phyloP scores from a whole-genome alignment of 2,797 vertebrate species.

The Mus spretus region DNA sequence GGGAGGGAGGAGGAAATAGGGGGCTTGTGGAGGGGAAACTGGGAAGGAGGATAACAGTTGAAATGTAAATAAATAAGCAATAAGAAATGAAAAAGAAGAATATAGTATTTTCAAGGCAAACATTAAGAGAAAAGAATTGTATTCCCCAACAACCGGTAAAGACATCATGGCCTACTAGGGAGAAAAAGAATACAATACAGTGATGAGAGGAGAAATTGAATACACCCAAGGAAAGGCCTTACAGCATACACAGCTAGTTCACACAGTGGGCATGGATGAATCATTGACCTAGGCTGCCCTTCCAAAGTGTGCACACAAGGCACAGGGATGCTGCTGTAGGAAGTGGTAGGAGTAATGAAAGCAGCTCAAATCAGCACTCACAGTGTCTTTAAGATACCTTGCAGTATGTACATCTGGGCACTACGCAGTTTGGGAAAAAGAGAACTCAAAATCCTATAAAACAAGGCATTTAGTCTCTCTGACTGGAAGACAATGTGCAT shows the following conservation, averaged over 20 bases:
- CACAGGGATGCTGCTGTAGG: not conserved
- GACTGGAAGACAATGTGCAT: not conserved
- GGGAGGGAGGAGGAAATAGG: no score
- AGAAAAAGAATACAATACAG: not conserved
- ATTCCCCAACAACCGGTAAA: not conserved
- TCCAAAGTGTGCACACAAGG: not conserved
- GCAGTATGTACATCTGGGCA: not conserved
- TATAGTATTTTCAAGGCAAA: not conserved
- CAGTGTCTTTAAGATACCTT: not conserved
- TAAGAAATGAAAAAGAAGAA: no score
- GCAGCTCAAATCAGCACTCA: not conserved
- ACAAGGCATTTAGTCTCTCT: constrained; percentile 7
- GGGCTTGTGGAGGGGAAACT: no score
- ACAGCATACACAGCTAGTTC: not conserved
- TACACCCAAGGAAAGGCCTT: not conserved
- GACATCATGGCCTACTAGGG: not conserved
- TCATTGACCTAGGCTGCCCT: not conserved
- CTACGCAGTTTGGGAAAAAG: not conserved
- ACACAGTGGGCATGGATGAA: not conserved
- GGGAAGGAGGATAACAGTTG: no score
- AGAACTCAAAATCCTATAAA: not conserved
- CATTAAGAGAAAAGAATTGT: not conserved
- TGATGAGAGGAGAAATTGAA: not conserved
- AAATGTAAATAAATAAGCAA: no score
- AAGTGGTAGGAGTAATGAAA: not conserved